These are phyloP conservation scores for Plecturocebus donacophilus DNA, from an alignment of 2,113 vertebrate species.

Conservation along the genomic window DNA sequence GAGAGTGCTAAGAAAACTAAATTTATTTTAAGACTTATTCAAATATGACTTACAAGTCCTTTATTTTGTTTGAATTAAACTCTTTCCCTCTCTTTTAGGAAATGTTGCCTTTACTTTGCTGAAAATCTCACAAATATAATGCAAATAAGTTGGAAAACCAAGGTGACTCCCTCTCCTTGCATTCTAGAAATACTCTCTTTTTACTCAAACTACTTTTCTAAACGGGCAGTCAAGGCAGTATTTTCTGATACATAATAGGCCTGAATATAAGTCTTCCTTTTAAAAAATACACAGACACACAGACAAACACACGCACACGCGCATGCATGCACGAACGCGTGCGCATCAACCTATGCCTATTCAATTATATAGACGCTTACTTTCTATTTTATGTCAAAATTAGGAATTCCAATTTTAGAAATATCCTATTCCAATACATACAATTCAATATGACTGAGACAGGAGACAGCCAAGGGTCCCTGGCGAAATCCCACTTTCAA, in stretches of 20 bases:
- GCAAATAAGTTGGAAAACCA: conserved; percentile 56
- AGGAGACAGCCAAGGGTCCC: too few species aligned
- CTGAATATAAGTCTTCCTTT: background rate
- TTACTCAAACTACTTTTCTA: conserved; percentile 54
- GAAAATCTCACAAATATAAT: conserved; percentile 63
- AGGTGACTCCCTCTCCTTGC: conserved; percentile 40
- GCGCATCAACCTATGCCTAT: background rate
- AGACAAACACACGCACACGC: background rate
- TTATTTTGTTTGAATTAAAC: conserved; percentile 65
- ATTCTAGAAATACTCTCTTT: conserved; percentile 64
- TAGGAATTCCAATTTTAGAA: conserved; percentile 19
- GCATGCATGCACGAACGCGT: too few species aligned
- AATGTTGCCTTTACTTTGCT: conserved; percentile 51
- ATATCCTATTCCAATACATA: background rate
- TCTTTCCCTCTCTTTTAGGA: conserved; percentile 43
- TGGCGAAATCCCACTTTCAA: too few species aligned
- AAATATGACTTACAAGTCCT: conserved; percentile 37
- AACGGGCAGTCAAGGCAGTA: background rate
- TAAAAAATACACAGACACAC: background rate
- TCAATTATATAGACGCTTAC: background rate
- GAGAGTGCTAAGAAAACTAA: background rate
- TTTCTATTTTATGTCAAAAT: background rate
- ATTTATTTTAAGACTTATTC: conserved; percentile 62
- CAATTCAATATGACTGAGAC: too few species aligned
- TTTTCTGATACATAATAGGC: background rate